Conservation (phyloP, 2,797 vertebrate genomes). For the Mallotus villosus region DNA sequence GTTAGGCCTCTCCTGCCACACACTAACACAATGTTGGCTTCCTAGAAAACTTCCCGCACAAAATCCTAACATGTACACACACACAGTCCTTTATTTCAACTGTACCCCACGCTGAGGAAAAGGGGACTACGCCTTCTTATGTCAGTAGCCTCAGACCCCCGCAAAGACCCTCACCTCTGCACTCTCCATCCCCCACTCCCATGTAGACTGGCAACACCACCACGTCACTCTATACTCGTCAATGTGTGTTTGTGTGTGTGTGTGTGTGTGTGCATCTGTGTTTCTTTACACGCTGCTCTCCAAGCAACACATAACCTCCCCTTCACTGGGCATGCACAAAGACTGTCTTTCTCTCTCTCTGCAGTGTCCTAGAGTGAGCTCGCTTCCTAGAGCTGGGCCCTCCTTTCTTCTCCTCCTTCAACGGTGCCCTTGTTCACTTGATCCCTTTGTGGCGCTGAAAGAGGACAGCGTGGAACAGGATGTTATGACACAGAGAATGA, state of each 20-base stretch:
- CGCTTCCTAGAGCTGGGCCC: neutral
- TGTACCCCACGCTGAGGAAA: too few relatives aligned
- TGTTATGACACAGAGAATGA: neutral
- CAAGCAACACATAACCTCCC: neutral
- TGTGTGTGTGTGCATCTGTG: neutral
- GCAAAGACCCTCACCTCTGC: neutral
- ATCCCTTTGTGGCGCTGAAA: neutral
- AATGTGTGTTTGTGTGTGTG: too few relatives aligned
- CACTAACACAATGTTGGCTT: neutral
- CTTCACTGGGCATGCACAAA: slow-evolving; percentile 11
- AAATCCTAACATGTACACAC: too few relatives aligned
- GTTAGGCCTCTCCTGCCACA: neutral
- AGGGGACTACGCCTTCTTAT: neutral
- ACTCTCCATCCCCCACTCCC: neutral
- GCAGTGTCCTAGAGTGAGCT: neutral
- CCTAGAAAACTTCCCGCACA: neutral
- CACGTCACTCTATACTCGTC: slow-evolving; percentile 1
- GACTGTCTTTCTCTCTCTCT: neutral
- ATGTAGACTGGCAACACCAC: neutral
- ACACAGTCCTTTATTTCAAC: neutral
- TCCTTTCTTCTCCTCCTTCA: too few relatives aligned
- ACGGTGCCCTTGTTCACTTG: neutral
- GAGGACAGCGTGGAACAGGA: neutral
- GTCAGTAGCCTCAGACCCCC: neutral
- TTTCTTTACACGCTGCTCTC: too few relatives aligned